These are phyloP conservation scores for Dolichotis patagonum DNA, from an alignment of 2,113 vertebrate species.

Conservation along the genomic window DNA sequence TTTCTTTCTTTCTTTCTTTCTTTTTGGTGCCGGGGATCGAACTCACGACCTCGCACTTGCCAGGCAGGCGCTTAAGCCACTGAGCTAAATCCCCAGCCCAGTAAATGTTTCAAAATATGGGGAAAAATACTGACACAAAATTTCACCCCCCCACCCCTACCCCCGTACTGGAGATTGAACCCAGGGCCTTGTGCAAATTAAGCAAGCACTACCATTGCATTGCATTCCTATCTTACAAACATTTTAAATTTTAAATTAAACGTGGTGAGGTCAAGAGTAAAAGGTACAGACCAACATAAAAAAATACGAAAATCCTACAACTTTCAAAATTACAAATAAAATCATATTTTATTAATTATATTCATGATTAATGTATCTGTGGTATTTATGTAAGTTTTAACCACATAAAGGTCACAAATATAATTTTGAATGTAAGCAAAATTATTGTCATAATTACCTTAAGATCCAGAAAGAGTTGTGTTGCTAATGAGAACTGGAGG, in stretches of 20 bases:
- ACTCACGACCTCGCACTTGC: too few relatives aligned
- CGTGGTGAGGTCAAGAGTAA: background rate
- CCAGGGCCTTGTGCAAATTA: background rate
- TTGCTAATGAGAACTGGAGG: background rate
- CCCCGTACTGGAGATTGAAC: background rate
- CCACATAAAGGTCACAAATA: background rate
- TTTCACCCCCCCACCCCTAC: background rate
- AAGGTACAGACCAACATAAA: background rate
- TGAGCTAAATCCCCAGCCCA: too few relatives aligned
- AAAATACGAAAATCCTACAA: background rate
- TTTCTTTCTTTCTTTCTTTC: too few relatives aligned
- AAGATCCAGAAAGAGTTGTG: background rate
- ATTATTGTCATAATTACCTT: background rate
- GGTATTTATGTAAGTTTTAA: conserved; percentile 4
- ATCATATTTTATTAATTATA: background rate
- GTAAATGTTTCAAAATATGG: background rate
- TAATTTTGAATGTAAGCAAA: background rate
- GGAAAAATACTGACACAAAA: background rate
- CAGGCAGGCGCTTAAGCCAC: too few relatives aligned
- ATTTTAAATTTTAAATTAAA: background rate
- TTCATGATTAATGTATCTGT: background rate
- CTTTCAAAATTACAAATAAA: conserved; percentile 17
- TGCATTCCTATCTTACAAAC: background rate
- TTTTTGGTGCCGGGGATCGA: too few relatives aligned
- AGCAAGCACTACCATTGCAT: background rate